A percentile compares a stretch with the other conserved stretches of the same genome.
phyloP scores from a whole-genome alignment of 1,140 invertebrate genomes.

The Formica selysi region DNA sequence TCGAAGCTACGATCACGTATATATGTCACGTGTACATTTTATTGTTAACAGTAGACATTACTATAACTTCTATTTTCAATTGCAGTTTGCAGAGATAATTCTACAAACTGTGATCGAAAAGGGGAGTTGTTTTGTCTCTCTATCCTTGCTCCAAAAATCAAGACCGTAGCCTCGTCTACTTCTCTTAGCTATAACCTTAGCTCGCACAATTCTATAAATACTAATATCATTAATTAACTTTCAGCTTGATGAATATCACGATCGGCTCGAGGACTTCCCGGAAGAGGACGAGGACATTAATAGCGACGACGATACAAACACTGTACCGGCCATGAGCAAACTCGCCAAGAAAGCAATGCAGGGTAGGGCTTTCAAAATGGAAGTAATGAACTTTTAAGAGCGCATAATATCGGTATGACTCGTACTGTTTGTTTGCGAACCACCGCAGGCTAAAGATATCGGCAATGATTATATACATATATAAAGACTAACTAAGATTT shows the following conservation, averaged over 20 bases:
- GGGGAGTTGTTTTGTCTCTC: not conserved
- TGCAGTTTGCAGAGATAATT: not conserved
- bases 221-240: conserved; percentile 59
- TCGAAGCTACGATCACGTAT: conserved; percentile 4
- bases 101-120: not conserved
- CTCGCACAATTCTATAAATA: not conserved
- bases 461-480: conserved; percentile 39
- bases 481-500: conserved; percentile 6
- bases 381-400: conserved; percentile 85
- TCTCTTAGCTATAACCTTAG: not conserved
- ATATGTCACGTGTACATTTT: not conserved
- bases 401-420: not conserved
- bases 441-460: conserved; percentile 15
- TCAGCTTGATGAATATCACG: conserved; percentile 84
- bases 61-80: not conserved
- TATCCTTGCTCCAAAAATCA: not conserved
- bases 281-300: conserved; percentile 85
- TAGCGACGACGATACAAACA: conserved; percentile 84
- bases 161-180: not conserved
- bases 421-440: conserved; percentile 9
- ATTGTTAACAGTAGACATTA: not conserved
- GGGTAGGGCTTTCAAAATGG: conserved; percentile 85
- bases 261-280: conserved; percentile 85
- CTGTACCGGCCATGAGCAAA: conserved; percentile 77
- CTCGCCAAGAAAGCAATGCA: conserved; percentile 79